These are phyloP conservation scores for Lordiphosa clarofinis DNA, from an alignment of 1,140 invertebrate species.

Conservation along the genomic window DNA sequence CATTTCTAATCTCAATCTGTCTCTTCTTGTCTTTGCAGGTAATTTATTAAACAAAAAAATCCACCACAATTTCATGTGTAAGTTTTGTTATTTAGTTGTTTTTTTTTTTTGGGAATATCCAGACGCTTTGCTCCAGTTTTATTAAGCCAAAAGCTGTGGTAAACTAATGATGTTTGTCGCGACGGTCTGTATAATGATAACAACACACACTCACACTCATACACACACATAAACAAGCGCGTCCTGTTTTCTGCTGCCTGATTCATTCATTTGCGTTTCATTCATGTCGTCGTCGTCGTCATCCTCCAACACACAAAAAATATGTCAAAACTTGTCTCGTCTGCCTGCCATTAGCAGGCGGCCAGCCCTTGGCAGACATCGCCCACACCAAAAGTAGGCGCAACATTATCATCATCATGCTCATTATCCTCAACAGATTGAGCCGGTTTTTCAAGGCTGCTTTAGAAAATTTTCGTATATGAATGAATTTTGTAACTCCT, in stretches of 20 bases:
- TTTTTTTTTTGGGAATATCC: constrained; percentile 3
- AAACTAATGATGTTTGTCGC: constrained; percentile 39
- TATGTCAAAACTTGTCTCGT: constrained; percentile 77
- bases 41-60: constrained; percentile 24
- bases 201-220: constrained; percentile 16
- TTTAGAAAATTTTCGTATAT: constrained; percentile 15
- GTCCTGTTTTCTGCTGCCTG: constrained; percentile 31
- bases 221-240: background rate
- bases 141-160: constrained; percentile 7
- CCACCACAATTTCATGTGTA: constrained; percentile 24
- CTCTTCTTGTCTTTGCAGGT: constrained; percentile 45
- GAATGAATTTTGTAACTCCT: constrained; percentile 37
- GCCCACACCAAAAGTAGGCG: constrained; percentile 57
- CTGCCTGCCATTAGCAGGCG: constrained; percentile 71
- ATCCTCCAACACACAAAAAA: constrained; percentile 42
- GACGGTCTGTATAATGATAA: constrained; percentile 43
- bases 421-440: constrained; percentile 28
- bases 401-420: constrained; percentile 45
- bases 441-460: constrained; percentile 56
- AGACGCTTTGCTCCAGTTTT: constrained; percentile 30
- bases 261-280: constrained; percentile 75
- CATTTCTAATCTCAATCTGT: too few species aligned
- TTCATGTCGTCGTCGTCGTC: constrained; percentile 55
- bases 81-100: constrained; percentile 20
- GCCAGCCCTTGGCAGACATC: constrained; percentile 49